Evolutionary conservation across 2,888 invertebrate genomes (phyloP), one percentile per base, ranked within the genome.

Genomic region (Chrysodeixis includens): DNA sequence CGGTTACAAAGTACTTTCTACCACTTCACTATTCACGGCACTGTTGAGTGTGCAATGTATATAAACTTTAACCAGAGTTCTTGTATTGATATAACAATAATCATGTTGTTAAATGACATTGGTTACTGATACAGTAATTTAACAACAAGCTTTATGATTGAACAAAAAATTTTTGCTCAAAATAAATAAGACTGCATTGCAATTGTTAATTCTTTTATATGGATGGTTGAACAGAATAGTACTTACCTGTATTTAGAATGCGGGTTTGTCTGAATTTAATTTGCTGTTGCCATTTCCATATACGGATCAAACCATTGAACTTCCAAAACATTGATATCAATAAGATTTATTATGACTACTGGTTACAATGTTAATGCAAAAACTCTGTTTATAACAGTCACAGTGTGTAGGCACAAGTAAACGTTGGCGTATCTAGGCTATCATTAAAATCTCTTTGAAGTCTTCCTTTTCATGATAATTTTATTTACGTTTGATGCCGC

Each of bases 1-100:
- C 76, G 79, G 84, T 76, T 63, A 62, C 67, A 81, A 75, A 76
- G 70, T 79, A 69, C 69, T 59, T 69, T n/a, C 40, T 40, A 40
- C 40, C n/a, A n/a, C n/a, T 40, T 40, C 5, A 40, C 30, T 58
- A 61, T 62, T 68, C 40, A 71, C 55, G 26, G 73, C 66, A 44
- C 60, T 55, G 49, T 53, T 46, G 22, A 71, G 77, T 83, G 72
- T 64, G 49, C 61, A 71, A 64, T 76, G 60, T 70, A 64, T 6
- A 54, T 51, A 52, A 59, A 44, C 18, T 30, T 51, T 44, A 22
- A 40, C 30, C 54, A 46, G 63, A 62, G 66, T 5, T 54, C 55
- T 62, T 61, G n/a, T 49, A 44, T 59, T 12, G 16, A 58, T 40
- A n/a, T 62, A 49, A 55, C 46, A 62, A 62, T 46, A 69, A 52